A percentile compares a stretch with the other conserved stretches of the same genome.
phyloP scores from a whole-genome alignment of 2,888 invertebrate genomes.

The Chloroclysta siterata region DNA sequence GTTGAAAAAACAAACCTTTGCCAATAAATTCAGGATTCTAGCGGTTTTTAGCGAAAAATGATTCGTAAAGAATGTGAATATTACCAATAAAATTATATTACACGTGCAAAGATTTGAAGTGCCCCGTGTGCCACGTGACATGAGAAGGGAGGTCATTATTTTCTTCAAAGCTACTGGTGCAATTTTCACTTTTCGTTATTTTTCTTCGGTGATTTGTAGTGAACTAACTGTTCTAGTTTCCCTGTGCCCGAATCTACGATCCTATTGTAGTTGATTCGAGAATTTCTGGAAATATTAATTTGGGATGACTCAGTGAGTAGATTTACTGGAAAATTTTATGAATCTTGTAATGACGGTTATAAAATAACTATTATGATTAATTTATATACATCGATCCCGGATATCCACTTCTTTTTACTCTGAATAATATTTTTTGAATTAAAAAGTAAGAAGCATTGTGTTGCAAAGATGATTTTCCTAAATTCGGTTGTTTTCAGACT shows the following conservation, averaged over 20 bases:
- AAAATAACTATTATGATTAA: background rate
- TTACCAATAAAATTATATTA: too few relatives aligned
- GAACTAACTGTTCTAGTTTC: conserved; percentile 2
- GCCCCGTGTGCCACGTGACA: too few relatives aligned
- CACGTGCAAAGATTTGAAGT: too few relatives aligned
- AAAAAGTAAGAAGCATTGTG: background rate
- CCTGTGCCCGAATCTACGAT: conserved; percentile 32
- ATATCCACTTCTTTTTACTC: background rate
- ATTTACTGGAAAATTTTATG: background rate
- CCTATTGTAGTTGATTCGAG: conserved; percentile 34
- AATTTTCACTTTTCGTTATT: background rate
- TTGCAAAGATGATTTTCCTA: background rate
- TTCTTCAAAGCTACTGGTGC: too few relatives aligned
- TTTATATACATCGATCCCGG: background rate
- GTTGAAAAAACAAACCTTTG: too few relatives aligned
- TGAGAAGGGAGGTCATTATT: too few relatives aligned
- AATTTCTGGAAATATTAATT: conserved; percentile 35
- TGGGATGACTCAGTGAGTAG: conserved; percentile 37
- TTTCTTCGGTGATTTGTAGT: background rate
- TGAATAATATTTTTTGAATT: too few relatives aligned
- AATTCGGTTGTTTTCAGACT: too few relatives aligned
- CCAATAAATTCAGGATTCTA: too few relatives aligned
- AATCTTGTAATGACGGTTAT: conserved; percentile 3
- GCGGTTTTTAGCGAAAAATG: too few relatives aligned
- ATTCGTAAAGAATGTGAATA: too few relatives aligned